These are phyloP conservation scores for Acomys russatus DNA, from an alignment of 2,797 vertebrate species.

Conservation along the genomic window DNA sequence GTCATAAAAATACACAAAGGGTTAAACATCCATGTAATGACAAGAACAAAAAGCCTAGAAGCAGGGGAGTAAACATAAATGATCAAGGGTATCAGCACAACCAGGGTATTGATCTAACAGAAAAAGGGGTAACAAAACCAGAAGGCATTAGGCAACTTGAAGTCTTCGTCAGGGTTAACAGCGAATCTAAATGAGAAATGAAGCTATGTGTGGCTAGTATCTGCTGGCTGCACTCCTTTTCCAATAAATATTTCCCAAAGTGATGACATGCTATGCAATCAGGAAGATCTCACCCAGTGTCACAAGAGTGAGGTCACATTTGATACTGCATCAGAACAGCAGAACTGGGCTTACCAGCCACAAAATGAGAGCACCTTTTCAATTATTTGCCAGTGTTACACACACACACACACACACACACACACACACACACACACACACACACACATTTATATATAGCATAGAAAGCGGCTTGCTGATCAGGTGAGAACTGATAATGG, in stretches of 20 bases:
- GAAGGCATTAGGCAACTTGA: not conserved
- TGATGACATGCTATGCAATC: not conserved
- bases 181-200: not conserved
- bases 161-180: not conserved
- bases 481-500: not conserved
- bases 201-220: not conserved
- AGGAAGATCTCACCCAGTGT: constrained; percentile 46
- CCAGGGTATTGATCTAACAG: not conserved
- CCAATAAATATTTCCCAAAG: not conserved
- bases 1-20: not conserved
- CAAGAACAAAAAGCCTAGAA: not conserved
- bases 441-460: too few relatives aligned
- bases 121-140: not conserved
- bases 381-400: not conserved
- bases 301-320: not conserved
- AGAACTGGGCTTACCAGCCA: not conserved
- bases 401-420: too few relatives aligned
- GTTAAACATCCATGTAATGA: constrained; percentile 9
- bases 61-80: not conserved
- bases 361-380: not conserved
- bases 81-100: not conserved
- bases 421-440: too few relatives aligned
- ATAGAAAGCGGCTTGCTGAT: not conserved
- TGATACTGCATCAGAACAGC: not conserved
- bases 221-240: not conserved